These are phyloP conservation scores for Euproctis similis DNA, from an alignment of 2,888 invertebrate species.

Conservation along the genomic window DNA sequence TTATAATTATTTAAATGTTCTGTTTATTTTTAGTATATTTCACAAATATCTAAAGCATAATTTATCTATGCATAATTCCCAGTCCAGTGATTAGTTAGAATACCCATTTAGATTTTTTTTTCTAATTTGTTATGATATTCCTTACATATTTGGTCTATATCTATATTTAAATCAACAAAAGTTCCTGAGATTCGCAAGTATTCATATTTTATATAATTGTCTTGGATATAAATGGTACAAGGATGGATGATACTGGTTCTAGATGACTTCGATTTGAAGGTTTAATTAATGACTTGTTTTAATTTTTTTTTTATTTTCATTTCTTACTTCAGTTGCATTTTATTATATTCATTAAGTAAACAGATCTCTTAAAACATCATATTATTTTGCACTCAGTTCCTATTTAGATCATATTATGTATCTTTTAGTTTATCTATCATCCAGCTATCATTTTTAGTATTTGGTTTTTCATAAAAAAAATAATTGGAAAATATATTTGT, in stretches of 20 bases:
- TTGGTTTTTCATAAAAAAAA: slow-evolving; percentile 17
- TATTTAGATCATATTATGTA: slow-evolving; percentile 64
- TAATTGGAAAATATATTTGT: slow-evolving; percentile 53
- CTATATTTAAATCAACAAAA: slow-evolving; percentile 13
- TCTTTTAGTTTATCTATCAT: slow-evolving; percentile 50
- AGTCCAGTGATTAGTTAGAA: slow-evolving; percentile 14
- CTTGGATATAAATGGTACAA: no score
- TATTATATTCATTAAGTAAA: slow-evolving; percentile 50
- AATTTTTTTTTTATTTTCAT: slow-evolving; percentile 20
- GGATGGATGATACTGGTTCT: no score
- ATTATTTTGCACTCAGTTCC: slow-evolving; percentile 70
- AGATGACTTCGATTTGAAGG: slow-evolving; percentile 4
- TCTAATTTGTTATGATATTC: slow-evolving; percentile 2
- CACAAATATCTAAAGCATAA: slow-evolving; percentile 16
- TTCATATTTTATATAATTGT: slow-evolving; percentile 19
- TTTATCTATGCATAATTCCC: slow-evolving; percentile 20
- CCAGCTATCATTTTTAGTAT: slow-evolving; percentile 27
- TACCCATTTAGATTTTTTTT: neutral
- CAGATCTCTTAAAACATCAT: slow-evolving; percentile 65
- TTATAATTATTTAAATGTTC: neutral
- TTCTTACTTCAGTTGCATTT: slow-evolving; percentile 58
- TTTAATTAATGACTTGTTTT: slow-evolving; percentile 8
- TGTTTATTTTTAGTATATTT: slow-evolving; percentile 2
- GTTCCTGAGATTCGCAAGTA: slow-evolving; percentile 30
- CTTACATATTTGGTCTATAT: slow-evolving; percentile 4